Percentiles rank a stretch among this genome's conserved stretches.
These are phyloP conservation scores for Stylophora pistillata DNA, from an alignment of 64 coral and sea anemone species.

Conservation along the genomic window DNA sequence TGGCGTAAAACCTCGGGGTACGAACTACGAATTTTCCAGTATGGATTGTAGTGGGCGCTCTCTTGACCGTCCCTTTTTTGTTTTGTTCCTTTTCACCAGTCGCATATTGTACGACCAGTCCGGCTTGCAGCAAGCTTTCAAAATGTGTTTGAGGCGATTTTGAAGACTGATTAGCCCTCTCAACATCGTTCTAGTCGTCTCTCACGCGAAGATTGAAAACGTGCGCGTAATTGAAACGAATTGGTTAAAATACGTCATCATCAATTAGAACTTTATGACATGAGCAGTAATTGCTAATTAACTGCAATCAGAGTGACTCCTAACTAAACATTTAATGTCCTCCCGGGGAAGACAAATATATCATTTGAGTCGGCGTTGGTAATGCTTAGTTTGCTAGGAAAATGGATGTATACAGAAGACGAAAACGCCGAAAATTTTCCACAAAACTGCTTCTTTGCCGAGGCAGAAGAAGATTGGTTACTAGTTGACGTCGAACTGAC, in stretches of 20 bases:
- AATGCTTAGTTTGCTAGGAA: conserved; percentile 34
- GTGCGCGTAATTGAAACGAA: neutral
- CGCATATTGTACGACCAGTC: no score
- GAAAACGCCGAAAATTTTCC: neutral
- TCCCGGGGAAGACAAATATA: neutral
- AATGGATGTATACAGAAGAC: conserved; percentile 19
- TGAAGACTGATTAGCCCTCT: neutral
- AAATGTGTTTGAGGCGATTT: neutral
- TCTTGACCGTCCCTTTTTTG: no score
- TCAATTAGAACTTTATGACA: conserved; percentile 33
- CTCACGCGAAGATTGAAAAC: neutral
- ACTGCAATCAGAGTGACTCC: neutral
- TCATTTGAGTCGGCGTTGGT: neutral
- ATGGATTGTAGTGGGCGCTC: neutral
- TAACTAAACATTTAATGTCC: neutral
- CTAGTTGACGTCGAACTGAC: conserved; percentile 33
- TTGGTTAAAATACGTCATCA: neutral
- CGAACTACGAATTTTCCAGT: conserved; percentile 1
- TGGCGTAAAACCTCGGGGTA: conserved; percentile 16
- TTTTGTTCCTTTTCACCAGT: no score
- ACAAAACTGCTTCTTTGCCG: neutral
- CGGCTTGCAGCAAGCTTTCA: no score
- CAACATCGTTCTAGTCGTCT: neutral
- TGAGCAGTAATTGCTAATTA: neutral
- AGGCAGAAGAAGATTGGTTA: conserved; percentile 23